These are phyloP conservation scores for Leptogaster cylindrica DNA, from an alignment of 2,888 invertebrate species.

Conservation along the genomic window DNA sequence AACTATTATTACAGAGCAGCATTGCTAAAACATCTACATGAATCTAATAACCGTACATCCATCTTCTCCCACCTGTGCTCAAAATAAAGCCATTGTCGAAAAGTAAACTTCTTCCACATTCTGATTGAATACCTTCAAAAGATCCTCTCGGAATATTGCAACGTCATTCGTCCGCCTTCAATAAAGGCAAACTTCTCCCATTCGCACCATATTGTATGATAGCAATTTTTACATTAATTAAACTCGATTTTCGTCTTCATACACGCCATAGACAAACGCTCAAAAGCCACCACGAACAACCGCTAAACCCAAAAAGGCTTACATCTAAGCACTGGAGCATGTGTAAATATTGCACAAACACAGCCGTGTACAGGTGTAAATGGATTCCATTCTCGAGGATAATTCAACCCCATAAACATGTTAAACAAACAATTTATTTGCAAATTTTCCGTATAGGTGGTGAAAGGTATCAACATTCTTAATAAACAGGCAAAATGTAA, in stretches of 20 bases:
- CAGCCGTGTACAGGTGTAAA: conserved; percentile 33
- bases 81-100: no score
- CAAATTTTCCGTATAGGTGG: conserved; percentile 35
- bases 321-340: conserved; percentile 27
- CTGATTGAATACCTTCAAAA: no score
- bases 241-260: conserved; percentile 37
- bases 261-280: conserved; percentile 13
- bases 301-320: conserved; percentile 24
- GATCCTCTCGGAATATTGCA: no score
- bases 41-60: no score
- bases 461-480: conserved; percentile 39
- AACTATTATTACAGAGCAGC: no score
- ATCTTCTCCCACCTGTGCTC: no score
- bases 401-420: conserved; percentile 43
- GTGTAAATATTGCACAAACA: conserved; percentile 16
- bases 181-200: not conserved
- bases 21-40: no score
- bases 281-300: conserved; percentile 33
- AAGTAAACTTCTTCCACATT: no score
- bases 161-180: not conserved
- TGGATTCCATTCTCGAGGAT: conserved; percentile 42
- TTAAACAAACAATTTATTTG: conserved; percentile 47
- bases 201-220: conserved; percentile 15
- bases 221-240: conserved; percentile 37
- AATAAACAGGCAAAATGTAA: conserved; percentile 45